Evolutionary conservation across 2,888 invertebrate species (phyloP), one percentile per base, ranked within the genome.

Genomic region (Epicampocera succincta): DNA sequence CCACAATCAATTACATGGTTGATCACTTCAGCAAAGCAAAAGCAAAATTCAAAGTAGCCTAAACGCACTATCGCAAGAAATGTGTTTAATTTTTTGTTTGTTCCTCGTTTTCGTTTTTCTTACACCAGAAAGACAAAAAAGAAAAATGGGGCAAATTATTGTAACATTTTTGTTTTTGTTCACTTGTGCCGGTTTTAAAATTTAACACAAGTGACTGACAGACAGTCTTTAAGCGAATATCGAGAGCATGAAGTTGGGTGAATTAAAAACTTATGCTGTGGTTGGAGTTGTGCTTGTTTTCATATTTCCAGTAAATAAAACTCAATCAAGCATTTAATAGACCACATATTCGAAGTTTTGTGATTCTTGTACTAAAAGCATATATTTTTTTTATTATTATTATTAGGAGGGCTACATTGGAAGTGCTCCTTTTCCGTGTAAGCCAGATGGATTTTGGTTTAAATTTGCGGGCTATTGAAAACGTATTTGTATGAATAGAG

Each of bases 261-360:
- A 19, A 33, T 9, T 17, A 19, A 21, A 17, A 15, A 50, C 38
- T n/a, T 11, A 11, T 60, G 40, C 3, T 48, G 38, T 50, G 40
- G 25, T 15, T 42, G 19, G 13, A 38, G 65, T 42, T 65, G 38
- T 65, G 21, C 19, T 17, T 46, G 29, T 19, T 48, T 65, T 60
- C 50, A 68, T 52, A 60, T 75, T 72, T 78, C 65, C 65, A 72
- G 72, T 66, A 78, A 78, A 78, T 66, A 78, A 72, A 66, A 72
- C 66, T 78, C 72, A 78, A 72, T 78, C 72, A 78, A 72, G 72
- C 72, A 66, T 78, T 78, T 52, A 72, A 78, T 78, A 78, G 71
- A 72, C 56, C 56, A 65, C 66, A 78, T 65, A 72, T 72, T 46
- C 74, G n/a, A 65, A 56, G 33, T 56, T 65, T 74, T 56, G 1